Conservation (phyloP, 2,113 vertebrate species). For the Pycnonotus jocosus region DNA sequence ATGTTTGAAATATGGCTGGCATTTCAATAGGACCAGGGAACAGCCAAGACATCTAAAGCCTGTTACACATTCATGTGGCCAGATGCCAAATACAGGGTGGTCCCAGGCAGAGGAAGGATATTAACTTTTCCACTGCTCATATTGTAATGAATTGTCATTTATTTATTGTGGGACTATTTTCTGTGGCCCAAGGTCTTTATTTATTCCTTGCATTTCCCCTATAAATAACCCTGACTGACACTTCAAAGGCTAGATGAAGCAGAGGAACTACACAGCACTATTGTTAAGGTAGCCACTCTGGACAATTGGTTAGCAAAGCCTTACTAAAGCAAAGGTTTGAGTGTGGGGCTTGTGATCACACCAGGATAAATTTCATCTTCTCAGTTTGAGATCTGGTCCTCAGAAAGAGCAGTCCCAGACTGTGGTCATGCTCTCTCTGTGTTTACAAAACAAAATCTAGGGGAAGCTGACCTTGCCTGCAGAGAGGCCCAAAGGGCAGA, state of each 20-base stretch:
- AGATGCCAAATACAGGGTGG: not conserved
- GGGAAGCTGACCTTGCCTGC: constrained; percentile 4
- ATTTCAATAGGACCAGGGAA: not conserved
- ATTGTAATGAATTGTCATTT: not conserved
- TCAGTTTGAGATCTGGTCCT: not conserved
- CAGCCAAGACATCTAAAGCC: not conserved
- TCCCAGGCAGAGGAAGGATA: not conserved
- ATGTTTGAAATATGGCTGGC: not conserved
- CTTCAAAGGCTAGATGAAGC: not conserved
- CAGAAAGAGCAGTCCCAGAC: not conserved
- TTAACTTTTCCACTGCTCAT: not conserved
- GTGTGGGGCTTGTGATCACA: not conserved
- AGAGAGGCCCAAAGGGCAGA: not conserved
- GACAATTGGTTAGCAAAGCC: not conserved
- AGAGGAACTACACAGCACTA: not conserved
- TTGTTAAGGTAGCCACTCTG: not conserved
- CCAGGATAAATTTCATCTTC: not conserved
- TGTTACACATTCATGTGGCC: not conserved
- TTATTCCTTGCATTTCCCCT: not conserved
- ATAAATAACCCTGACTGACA: not conserved
- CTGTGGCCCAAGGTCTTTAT: not conserved
- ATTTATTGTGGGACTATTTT: not conserved
- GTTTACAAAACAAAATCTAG: constrained; percentile 1
- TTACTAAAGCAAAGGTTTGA: not conserved
- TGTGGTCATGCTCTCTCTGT: not conserved